Percentiles rank a stretch among this genome's conserved stretches.
Evolutionary conservation across 2,113 vertebrate genomes (phyloP).

Genomic region (Desmodus rotundus): DNA sequence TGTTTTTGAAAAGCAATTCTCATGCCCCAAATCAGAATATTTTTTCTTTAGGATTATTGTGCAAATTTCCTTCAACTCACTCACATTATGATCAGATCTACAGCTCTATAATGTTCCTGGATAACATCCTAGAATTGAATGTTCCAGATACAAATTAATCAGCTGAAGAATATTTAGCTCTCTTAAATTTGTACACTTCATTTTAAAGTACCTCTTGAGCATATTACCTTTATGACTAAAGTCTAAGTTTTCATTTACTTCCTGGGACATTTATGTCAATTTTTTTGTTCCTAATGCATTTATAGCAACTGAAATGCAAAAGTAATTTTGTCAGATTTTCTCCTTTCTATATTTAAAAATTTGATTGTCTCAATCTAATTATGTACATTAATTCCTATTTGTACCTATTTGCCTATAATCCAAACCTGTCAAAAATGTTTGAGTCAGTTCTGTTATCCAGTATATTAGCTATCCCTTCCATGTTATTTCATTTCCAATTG

Average conservation of each 20-base stretch:
- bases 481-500: neutral
- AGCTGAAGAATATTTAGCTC: neutral
- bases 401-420: neutral
- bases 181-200: neutral
- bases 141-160: neutral
- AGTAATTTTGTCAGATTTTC: neutral
- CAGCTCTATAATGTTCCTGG: neutral
- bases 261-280: neutral
- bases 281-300: neutral
- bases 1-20: neutral
- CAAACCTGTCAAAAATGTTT: constrained; percentile 31
- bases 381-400: neutral
- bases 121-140: neutral
- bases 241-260: neutral
- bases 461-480: neutral
- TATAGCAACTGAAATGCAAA: neutral
- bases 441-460: neutral
- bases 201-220: constrained; percentile 27
- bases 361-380: neutral
- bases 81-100: neutral
- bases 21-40: neutral
- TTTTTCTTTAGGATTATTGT: neutral
- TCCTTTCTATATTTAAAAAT: constrained; percentile 6
- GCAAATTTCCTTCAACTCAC: neutral
- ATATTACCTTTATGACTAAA: neutral